Base-by-base conservation (phyloP, 2,113 vertebrate genomes). In the Cygnus atratus region DNA sequence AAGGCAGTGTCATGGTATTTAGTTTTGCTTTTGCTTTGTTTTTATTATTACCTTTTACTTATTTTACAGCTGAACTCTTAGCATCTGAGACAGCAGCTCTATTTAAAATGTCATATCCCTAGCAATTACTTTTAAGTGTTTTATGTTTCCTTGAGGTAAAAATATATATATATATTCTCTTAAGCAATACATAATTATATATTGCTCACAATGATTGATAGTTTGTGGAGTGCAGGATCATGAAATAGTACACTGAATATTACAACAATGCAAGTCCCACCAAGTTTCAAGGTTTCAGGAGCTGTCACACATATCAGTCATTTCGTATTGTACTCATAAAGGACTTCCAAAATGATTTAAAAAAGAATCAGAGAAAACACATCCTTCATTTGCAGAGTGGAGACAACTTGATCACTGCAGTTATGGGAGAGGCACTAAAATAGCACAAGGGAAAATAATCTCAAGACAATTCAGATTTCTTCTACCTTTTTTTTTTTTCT, bases 101-200 rank as follows among this genome's bases (percentile, higher is more conserved):
- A 77, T 95, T 93, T 84, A 96, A 95, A 85, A 88, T 93, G 88
- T 88, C 84, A 93, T 61, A 67, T 15, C 48, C 58, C 9, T 70
- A 92, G 79, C 66, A 95, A 96, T 90, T 96, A 86, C 44, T 76
- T 84, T 89, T 82, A 81, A 77, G 37, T 68, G 24, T 82, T 92
- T 92, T 82, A 76, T 0, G 0, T 82, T 95, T 85, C n/a, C 58
- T 82, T 84, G 70, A 96, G 33, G 63, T 73, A 82, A 74, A 92
- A 80, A 67, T 22, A 48, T 11, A 48, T 48, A 48, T 48, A 48
- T 22, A 71, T 75, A 76, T 90, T 71, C 57, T 92, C 79, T 92
- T 79, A 88, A 94, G 46, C 41, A 87, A 71, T 63, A 44, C 19
- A 39, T 90, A 94, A 96, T 97, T 97, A 94, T 88, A 83, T 88